A percentile compares a stretch with the other conserved stretches of the same genome.
phyloP scores from a whole-genome alignment of 2,797 vertebrate species.

The Lerista edwardsae region DNA sequence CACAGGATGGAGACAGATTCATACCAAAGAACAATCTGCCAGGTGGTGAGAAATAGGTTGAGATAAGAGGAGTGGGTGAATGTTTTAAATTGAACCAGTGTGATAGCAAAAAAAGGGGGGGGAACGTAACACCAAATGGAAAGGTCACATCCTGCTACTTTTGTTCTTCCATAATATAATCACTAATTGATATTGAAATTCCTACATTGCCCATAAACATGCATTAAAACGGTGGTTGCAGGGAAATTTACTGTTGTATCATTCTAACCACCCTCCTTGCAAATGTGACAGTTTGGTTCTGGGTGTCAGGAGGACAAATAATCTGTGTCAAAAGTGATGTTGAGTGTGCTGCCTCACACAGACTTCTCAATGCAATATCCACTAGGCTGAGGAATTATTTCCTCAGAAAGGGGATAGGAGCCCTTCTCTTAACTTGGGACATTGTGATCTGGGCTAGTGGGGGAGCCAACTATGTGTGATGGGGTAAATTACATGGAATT shows the following conservation, averaged over 20 bases:
- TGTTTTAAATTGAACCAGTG: background rate
- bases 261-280: background rate
- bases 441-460: background rate
- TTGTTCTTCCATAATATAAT: background rate
- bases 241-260: background rate
- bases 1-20: conserved; percentile 5
- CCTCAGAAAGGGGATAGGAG: background rate
- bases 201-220: conserved; percentile 7
- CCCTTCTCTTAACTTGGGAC: background rate
- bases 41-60: background rate
- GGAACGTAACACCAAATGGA: conserved; percentile 4
- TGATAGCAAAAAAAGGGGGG: background rate
- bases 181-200: background rate
- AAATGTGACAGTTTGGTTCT: background rate
- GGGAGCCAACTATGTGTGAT: background rate
- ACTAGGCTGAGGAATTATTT: background rate
- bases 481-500: background rate
- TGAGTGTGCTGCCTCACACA: background rate
- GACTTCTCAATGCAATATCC: background rate
- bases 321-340: background rate
- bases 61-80: background rate
- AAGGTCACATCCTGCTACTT: background rate
- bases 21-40: background rate
- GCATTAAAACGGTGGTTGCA: background rate
- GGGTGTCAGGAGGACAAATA: background rate